Base-by-base conservation (phyloP, 2,888 invertebrate genomes). In the Agrochola lota region DNA sequence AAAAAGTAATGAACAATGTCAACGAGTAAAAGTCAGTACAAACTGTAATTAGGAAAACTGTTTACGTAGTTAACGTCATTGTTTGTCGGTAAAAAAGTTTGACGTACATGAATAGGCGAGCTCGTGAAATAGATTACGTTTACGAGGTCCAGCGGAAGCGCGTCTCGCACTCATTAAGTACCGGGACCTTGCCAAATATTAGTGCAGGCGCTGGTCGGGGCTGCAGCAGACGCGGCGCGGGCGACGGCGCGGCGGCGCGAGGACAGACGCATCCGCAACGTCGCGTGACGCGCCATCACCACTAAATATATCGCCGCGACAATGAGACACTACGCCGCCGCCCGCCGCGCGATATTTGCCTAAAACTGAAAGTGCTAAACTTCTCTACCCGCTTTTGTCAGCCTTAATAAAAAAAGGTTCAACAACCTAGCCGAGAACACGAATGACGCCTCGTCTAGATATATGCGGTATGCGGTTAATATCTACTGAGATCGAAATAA, bases 401-500 rank as follows among this genome's bases (percentile, higher is more conserved):
- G 90, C 90, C 92, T 93, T 92, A 93, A 92, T 94, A 94, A 91
- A 93, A 93, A 90, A 89, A 92, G 91, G 96, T 96, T 96, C 96
- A 96, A 96, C 94, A 96, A 96, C 96, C 96, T 91, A 92, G 88
- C 87, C 89, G 91, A 89, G 89, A 93, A 91, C 91, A 89, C 92
- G 91, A 91, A 92, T 93, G 94, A 95, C 94, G 93, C 94, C 88
- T 91, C 93, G 92, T 92, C 94, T 94, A 96, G 94, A 96, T 96
- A 94, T 93, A 95, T 91, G 94, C 93, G 95, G 94, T 94, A 95
- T 95, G 95, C 92, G 93, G 94, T 95, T 96, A 95, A 96, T 96
- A 96, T 96, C 95, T 93, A 92, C 93, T 83, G 92, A 92, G 95
- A 96, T 96, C 94, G 92, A 96, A 96, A 96, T 96, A 96, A 96